These are phyloP conservation scores for Chionomys nivalis DNA, from an alignment of 2,113 vertebrate genomes.

Conservation along the genomic window DNA sequence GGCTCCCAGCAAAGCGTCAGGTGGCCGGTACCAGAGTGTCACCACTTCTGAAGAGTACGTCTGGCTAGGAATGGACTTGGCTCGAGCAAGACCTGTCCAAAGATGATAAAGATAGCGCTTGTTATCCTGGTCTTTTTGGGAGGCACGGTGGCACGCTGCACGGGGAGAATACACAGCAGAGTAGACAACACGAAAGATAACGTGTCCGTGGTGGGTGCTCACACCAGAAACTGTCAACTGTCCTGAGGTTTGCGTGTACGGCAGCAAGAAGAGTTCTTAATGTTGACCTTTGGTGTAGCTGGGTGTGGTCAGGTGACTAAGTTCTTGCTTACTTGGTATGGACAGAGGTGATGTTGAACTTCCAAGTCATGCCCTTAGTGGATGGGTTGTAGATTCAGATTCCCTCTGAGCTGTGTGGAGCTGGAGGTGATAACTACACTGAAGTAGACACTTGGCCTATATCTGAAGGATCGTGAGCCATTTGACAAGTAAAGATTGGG, in stretches of 20 bases:
- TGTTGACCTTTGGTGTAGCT: background rate
- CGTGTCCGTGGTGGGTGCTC: background rate
- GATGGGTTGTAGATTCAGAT: background rate
- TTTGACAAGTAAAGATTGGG: background rate
- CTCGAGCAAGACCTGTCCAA: slow-evolving; percentile 89
- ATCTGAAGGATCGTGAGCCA: background rate
- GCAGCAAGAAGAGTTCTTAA: background rate
- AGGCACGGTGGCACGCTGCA: background rate
- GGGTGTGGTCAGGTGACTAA: background rate
- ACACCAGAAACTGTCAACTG: background rate
- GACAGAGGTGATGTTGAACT: background rate
- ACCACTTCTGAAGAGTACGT: slow-evolving; percentile 94
- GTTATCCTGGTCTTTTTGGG: background rate
- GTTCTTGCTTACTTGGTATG: background rate
- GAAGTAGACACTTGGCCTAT: background rate
- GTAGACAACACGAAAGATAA: background rate
- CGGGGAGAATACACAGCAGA: background rate
- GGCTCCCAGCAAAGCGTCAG: slow-evolving; percentile 93
- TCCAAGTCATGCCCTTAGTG: background rate
- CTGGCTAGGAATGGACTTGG: slow-evolving; percentile 93
- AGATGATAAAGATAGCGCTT: background rate
- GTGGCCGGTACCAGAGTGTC: slow-evolving; percentile 93
- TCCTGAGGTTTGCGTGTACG: background rate
- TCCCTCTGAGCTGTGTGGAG: background rate
- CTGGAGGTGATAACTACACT: background rate